Evolutionary conservation across 2,797 vertebrate genomes (phyloP), one percentile per base, ranked within the genome.

Genomic region (Hylomyscus alleni): DNA sequence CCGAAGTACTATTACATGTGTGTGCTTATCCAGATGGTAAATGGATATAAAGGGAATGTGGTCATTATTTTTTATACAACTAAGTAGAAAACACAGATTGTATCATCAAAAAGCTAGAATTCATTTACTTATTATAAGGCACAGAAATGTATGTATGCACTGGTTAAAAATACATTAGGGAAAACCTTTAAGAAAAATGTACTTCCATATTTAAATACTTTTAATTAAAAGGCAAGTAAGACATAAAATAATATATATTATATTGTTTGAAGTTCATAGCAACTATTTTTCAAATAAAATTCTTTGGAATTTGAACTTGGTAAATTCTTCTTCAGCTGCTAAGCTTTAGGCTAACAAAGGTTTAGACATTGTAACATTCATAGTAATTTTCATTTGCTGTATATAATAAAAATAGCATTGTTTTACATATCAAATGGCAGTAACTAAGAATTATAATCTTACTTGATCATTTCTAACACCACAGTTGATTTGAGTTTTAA

Each of bases 1-100:
- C 91, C 91, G 95, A 98, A 98, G 81, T 92, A 97, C 97, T 96
- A 98, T 98, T 98, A 98, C 98, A 97, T 98, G 87, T 98, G 97
- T 98, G 98, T 98, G 96, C 97, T 98, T 98, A 98, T 98, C 88
- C 98, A 98, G 98, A 98, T 98, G 98, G 98, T 95, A 97, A 97
- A 98, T 98, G 95, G 87, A 87, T 85, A 1, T 93, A 82, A 31
- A 95, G 97, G 96, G 97, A 98, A 93, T 97, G 92, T 78, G 98
- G 97, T 77, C 44, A 96, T 98, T 97, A 98, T 97, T 97, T 98
- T 98, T 93, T 95, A 54, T 98, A 98, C 97, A 96, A 97, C 97
- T 96, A 97, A 98, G 97, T 98, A 98, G 97, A 93, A 97, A 98
- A 97, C 93, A 95, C 89, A 97, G 75, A 90, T 97, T 97, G 24